A percentile compares a stretch with the other conserved stretches of the same genome.
Evolutionary conservation across 2,888 invertebrate genomes (phyloP).

Genomic region (Hyles lineata): DNA sequence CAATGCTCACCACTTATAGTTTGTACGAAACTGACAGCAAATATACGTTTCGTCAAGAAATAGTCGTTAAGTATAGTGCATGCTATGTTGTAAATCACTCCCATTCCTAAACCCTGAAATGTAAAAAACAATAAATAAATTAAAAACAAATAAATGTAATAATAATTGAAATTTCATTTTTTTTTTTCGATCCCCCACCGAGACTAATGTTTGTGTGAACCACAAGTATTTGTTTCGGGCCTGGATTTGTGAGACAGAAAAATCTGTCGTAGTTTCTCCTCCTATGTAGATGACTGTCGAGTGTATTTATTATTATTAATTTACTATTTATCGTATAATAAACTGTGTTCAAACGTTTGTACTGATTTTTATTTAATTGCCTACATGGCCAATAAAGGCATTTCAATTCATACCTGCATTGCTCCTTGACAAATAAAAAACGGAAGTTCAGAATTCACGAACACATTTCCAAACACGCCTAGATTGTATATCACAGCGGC

Average conservation of each 20-base stretch:
- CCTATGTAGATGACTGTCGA: too few relatives aligned
- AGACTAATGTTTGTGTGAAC: too few relatives aligned
- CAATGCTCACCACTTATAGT: conserved; percentile 54
- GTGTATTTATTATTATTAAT: too few relatives aligned
- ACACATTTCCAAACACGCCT: conserved; percentile 54
- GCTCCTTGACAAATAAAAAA: conserved; percentile 62
- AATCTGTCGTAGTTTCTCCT: too few relatives aligned
- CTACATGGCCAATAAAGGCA: too few relatives aligned
- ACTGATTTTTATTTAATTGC: too few relatives aligned
- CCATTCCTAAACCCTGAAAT: conserved; percentile 57
- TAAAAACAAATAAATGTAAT: neutral
- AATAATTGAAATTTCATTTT: too few relatives aligned
- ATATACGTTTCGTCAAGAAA: conserved; percentile 59
- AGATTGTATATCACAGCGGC: conserved; percentile 48
- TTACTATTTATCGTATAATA: too few relatives aligned
- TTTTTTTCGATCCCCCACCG: too few relatives aligned
- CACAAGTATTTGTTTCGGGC: too few relatives aligned
- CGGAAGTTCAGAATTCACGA: conserved; percentile 49
- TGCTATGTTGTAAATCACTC: conserved; percentile 57
- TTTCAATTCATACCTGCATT: conserved; percentile 54
- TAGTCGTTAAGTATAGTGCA: conserved; percentile 61
- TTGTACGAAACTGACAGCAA: conserved; percentile 58
- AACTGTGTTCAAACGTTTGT: too few relatives aligned
- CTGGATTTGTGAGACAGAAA: too few relatives aligned
- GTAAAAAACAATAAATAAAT: conserved; percentile 28